Evolutionary conservation across 1,140 invertebrate genomes (phyloP), one percentile per base, ranked within the genome.

Genomic region (Galendromus occidentalis): DNA sequence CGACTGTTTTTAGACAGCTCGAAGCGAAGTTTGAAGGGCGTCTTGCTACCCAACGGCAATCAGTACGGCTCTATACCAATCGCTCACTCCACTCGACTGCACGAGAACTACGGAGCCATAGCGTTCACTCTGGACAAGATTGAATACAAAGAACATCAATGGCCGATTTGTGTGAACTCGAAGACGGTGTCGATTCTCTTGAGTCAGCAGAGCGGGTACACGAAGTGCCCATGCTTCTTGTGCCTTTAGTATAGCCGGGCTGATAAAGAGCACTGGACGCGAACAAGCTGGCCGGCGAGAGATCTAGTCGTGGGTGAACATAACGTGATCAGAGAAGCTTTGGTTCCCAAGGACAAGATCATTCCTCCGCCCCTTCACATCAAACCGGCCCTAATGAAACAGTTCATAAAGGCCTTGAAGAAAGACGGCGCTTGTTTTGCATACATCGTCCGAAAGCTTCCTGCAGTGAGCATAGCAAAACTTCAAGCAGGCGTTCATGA

Each of bases 21-120:
- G 20, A 42, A 44, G 29, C 70, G 65, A 67, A 74, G 71, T 33
- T 69, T 76, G 6, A 75, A 76, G 69, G 71, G 67, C 25, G 73
- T 73, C n/a, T 64, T 76, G 14, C 64, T 74, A 1, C 71, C 75
- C 51, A 74, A 75, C 59, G 70, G 73, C 64, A 74, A 76, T 66
- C 55, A 66, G 63, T 71, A 70, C 65, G 67, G 70, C 17, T 73
- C 71, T 65, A 59, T 77, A 68, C 71, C 72, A 18, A 14, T 75
- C 0, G 71, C 67, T 64, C 70, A 74, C 51, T 71, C 72, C 4
- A 39, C 33, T 6, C 33, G 9, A 9, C 33, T 39, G 4, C 33
- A 9, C 4, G 65, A 68, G 67, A 59, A 63, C 30, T 67, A 68
- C 44, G 64, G 1, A 20, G 66, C 67, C 33, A 42, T 68, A 47